phyloP scores from a whole-genome alignment of 1,140 invertebrate genomes.

The Lepeophtheirus salmonis region DNA sequence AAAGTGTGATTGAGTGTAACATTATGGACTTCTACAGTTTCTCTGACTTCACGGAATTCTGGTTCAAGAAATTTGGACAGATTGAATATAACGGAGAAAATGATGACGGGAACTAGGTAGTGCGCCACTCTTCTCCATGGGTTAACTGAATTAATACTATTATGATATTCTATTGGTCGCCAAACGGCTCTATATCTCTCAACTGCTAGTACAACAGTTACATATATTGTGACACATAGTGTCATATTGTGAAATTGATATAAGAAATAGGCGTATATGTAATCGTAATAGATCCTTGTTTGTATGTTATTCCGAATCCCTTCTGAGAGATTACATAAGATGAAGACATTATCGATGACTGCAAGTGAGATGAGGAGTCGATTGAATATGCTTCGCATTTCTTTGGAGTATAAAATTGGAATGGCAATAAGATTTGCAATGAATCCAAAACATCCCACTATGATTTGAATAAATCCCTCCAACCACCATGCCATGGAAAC shows the following conservation, averaged over 20 bases:
- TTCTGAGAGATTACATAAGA: slow-evolving; percentile 4
- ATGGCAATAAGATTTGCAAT: slow-evolving; percentile 10
- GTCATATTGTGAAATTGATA: slow-evolving; percentile 17
- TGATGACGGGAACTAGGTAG: slow-evolving; percentile 12
- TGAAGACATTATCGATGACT: slow-evolving; percentile 12
- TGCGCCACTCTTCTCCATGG: slow-evolving; percentile 6
- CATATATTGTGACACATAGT: slow-evolving; percentile 1
- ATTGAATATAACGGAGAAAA: slow-evolving; percentile 12
- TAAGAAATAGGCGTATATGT: slow-evolving; percentile 10
- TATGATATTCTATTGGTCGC: slow-evolving; percentile 10
- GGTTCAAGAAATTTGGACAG: slow-evolving; percentile 8
- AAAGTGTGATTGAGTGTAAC: background rate
- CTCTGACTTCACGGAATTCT: background rate
- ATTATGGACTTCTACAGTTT: background rate
- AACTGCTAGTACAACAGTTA: slow-evolving; percentile 11
- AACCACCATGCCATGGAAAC: slow-evolving; percentile 8
- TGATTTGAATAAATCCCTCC: slow-evolving; percentile 8
- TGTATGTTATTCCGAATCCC: slow-evolving; percentile 13
- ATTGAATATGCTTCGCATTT: slow-evolving; percentile 12
- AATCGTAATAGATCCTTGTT: background rate
- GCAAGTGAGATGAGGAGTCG: slow-evolving; percentile 6
- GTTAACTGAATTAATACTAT: slow-evolving; percentile 5
- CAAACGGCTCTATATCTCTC: slow-evolving; percentile 13
- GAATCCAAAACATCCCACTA: slow-evolving; percentile 4
- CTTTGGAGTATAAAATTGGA: slow-evolving; percentile 7